Evolutionary conservation across 1,140 invertebrate species (phyloP).

Genomic region (Helicoverpa zea): DNA sequence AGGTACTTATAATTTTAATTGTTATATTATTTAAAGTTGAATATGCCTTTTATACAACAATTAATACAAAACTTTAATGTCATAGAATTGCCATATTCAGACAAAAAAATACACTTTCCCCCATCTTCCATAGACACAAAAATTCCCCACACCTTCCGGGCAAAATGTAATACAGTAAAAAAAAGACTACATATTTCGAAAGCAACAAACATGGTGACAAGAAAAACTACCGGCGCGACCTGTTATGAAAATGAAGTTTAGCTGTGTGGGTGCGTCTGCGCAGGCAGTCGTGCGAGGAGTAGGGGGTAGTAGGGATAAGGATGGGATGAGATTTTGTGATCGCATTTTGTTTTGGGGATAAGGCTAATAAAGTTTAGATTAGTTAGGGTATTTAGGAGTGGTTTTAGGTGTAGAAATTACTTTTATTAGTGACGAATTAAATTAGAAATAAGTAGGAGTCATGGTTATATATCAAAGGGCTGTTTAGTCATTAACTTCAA

Average conservation of each 20-base stretch:
- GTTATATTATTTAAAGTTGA: too few species aligned
- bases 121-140: not conserved
- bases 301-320: not conserved
- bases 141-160: not conserved
- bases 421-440: too few species aligned
- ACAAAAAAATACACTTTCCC: not conserved
- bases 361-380: too few species aligned
- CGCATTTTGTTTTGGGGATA: too few species aligned
- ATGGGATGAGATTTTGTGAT: constrained; percentile 1
- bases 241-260: constrained; percentile 47
- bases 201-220: constrained; percentile 39
- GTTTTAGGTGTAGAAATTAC: too few species aligned
- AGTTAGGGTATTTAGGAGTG: too few species aligned
- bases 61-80: too few species aligned
- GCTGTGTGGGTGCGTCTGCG: constrained; percentile 37
- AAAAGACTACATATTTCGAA: constrained; percentile 46
- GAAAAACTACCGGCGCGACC: constrained; percentile 45
- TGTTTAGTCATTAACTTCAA: too few species aligned
- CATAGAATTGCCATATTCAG: not conserved
- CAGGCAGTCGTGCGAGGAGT: not conserved
- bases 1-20: too few species aligned
- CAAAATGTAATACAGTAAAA: constrained; percentile 14
- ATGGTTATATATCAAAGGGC: too few species aligned
- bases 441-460: too few species aligned
- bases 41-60: too few species aligned